Evolutionary conservation across 2,888 invertebrate species (phyloP), one percentile per base, ranked within the genome.

Genomic region (Drosophila kokeensis): DNA sequence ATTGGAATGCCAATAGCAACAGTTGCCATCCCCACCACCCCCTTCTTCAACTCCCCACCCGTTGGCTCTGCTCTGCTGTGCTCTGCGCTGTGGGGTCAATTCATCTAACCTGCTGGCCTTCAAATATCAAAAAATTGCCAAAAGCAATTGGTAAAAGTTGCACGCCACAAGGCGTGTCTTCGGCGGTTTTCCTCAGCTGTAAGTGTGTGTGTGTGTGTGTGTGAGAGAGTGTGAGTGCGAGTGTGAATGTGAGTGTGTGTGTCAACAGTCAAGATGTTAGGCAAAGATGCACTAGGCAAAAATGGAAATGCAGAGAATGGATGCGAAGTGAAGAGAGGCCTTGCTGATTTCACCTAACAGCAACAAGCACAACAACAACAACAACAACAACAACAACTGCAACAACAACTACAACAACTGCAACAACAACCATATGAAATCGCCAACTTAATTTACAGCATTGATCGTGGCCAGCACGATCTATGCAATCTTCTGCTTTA

Each of bases 381-480:
- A 10, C 38, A 38, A 18, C 38, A 38, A 7, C 7, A 7, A n/a
- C 38, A 38, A 1, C 38, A 65, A 59, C 71, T 11, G 11, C 29
- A 32, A 0, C 32, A 32, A 4, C 11, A 32, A 11, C 11, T 11
- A 4, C 32, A 34, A 34, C 34, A 34, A 5, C 34, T 13, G 13
- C 30, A 69, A 59, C 73, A 79, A 67, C 78, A 62, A 58, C 57
- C 18, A 38, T n/a, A 70, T 66, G 69, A 87, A 88, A 90, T 88
- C 66, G 89, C 86, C 86, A 84, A 90, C 90, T 88, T 89, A 89
- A 84, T 89, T 89, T 84, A 79, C 85, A 69, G 73, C 83, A 87
- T 79, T 82, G 68, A 75, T 70, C 63, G 73, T 73, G 82, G 73
- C 63, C 69, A 68, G 62, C 76, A 68, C 73, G 79, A 81, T 79